Conservation (phyloP, 2,888 invertebrate genomes). For the Xiphydria camelus region DNA sequence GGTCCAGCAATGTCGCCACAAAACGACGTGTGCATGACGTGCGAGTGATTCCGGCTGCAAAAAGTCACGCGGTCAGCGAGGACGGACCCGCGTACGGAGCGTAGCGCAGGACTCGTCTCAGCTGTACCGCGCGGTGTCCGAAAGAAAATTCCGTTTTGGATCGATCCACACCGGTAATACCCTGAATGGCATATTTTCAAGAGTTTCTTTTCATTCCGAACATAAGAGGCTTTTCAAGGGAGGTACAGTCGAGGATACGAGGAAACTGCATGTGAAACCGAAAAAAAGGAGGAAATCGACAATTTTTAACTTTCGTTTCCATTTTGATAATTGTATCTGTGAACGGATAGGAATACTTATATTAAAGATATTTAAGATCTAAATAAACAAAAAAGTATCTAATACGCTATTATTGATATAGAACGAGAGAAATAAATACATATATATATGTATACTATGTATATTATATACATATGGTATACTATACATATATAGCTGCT, state of each 20-base stretch:
- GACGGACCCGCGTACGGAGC: not conserved
- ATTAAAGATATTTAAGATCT: slow-evolving; percentile 52
- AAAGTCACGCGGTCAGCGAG: slow-evolving; percentile 1
- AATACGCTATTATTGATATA: slow-evolving; percentile 53
- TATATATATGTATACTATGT: slow-evolving; percentile 30
- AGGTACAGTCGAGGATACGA: too few relatives aligned
- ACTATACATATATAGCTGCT: too few relatives aligned
- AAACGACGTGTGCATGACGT: slow-evolving; percentile 20
- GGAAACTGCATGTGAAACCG: too few relatives aligned
- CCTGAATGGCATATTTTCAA: slow-evolving; percentile 70
- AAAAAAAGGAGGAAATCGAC: slow-evolving; percentile 1
- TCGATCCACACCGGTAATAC: slow-evolving; percentile 66
- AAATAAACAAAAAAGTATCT: slow-evolving; percentile 54
- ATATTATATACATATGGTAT: slow-evolving; percentile 48
- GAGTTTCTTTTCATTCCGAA: slow-evolving; percentile 22
- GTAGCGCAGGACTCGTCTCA: too few relatives aligned
- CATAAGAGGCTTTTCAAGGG: too few relatives aligned
- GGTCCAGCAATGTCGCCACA: slow-evolving; percentile 19
- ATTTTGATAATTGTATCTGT: slow-evolving; percentile 53
- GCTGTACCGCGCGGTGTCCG: slow-evolving; percentile 1
- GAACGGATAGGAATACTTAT: slow-evolving; percentile 52
- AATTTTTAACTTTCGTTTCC: slow-evolving; percentile 43
- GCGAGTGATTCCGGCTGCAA: slow-evolving; percentile 2
- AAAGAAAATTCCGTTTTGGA: slow-evolving; percentile 55
- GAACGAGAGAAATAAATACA: slow-evolving; percentile 42